phyloP scores from a whole-genome alignment of 2,113 vertebrate genomes.

The Tretioscincus oriximinensis region DNA sequence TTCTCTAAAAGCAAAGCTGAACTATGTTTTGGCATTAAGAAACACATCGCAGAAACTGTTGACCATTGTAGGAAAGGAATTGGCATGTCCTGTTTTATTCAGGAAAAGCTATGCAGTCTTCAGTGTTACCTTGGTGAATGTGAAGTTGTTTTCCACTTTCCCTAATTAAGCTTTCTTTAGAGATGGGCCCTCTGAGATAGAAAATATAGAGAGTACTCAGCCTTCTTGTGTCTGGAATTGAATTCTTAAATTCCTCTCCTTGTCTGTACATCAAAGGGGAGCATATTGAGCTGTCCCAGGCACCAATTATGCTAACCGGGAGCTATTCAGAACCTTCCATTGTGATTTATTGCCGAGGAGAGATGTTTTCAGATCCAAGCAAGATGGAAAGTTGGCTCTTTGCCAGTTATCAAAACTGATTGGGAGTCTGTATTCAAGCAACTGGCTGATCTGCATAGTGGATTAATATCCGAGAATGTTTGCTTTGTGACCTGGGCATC shows the following conservation, averaged over 20 bases:
- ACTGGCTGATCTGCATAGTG: constrained; percentile 66
- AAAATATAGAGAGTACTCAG: constrained; percentile 28
- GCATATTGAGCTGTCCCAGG: constrained; percentile 60
- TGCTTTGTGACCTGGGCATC: constrained; percentile 72
- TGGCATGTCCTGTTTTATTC: constrained; percentile 57
- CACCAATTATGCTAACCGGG: constrained; percentile 62
- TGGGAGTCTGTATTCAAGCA: constrained; percentile 69
- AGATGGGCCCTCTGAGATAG: constrained; percentile 48
- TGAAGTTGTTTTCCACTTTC: constrained; percentile 67
- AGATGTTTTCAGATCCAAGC: constrained; percentile 63
- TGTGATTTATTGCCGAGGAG: constrained; percentile 69
- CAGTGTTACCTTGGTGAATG: constrained; percentile 64
- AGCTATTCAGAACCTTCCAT: constrained; percentile 60
- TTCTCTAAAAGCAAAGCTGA: constrained; percentile 24
- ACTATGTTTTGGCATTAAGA: constrained; percentile 32
- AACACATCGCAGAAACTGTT: constrained; percentile 23
- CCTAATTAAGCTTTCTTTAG: constrained; percentile 63
- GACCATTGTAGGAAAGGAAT: constrained; percentile 39
- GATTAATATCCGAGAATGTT: constrained; percentile 56
- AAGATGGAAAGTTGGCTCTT: constrained; percentile 68
- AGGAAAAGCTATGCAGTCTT: constrained; percentile 67
- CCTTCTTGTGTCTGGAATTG: constrained; percentile 43
- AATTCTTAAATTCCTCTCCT: constrained; percentile 65
- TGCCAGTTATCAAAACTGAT: constrained; percentile 70
- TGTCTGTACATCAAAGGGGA: constrained; percentile 63